A percentile compares a stretch with the other conserved stretches of the same genome.
Conservation (phyloP, 2,888 invertebrate species). For the Idaea dimidiata region DNA sequence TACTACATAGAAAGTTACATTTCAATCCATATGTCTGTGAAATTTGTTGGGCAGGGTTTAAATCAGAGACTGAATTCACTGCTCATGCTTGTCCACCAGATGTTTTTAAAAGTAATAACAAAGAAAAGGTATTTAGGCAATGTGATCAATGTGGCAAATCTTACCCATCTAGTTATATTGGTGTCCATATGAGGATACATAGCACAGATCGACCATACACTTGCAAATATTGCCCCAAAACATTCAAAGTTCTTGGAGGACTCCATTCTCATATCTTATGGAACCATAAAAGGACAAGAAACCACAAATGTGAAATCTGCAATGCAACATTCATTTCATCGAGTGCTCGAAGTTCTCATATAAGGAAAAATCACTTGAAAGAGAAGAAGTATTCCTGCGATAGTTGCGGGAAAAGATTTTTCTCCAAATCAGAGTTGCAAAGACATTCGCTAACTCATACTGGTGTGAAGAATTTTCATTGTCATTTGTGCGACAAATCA, state of each 20-base stretch:
- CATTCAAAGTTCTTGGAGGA: conserved; percentile 72
- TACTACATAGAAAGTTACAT: conserved; percentile 67
- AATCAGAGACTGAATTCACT: conserved; percentile 45
- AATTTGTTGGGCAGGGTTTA: conserved; percentile 72
- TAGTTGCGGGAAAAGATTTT: conserved; percentile 69
- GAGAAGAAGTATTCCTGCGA: conserved; percentile 74
- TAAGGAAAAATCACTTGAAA: conserved; percentile 71
- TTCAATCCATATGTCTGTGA: conserved; percentile 68
- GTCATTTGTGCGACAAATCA: conserved; percentile 71
- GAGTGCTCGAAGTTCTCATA: conserved; percentile 68
- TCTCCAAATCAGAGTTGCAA: conserved; percentile 70
- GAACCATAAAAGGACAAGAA: conserved; percentile 72
- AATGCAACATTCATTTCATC: conserved; percentile 73
- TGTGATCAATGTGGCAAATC: conserved; percentile 78
- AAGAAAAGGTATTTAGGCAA: conserved; percentile 55
- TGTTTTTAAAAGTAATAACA: conserved; percentile 46
- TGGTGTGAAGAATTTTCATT: conserved; percentile 74
- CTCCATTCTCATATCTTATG: conserved; percentile 70
- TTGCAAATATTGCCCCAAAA: conserved; percentile 73
- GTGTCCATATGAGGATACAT: conserved; percentile 73
- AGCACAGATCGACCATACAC: conserved; percentile 62
- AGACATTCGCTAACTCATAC: conserved; percentile 72
- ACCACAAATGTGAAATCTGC: conserved; percentile 73
- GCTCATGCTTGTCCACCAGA: conserved; percentile 62
- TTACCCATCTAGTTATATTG: conserved; percentile 70